phyloP scores from a whole-genome alignment of 2,797 vertebrate species.

The Apogon talboti region DNA sequence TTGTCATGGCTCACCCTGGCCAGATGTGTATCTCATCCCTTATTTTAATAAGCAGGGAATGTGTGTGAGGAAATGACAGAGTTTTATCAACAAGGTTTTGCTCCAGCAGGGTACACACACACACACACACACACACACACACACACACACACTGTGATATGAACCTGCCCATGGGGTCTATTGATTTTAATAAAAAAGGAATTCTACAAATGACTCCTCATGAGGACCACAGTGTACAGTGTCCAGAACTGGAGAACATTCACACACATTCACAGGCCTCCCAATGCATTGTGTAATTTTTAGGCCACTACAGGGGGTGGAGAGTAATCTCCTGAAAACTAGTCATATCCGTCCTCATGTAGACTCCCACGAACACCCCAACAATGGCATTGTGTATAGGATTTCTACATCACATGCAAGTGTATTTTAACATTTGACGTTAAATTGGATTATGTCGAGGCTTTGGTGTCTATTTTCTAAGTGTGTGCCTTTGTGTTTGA shows the following conservation, averaged over 20 bases:
- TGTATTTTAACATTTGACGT: constrained; percentile 25
- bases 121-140: constrained; percentile 6
- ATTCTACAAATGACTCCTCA: constrained; percentile 62
- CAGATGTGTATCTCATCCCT: constrained; percentile 37
- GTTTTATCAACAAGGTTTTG: constrained; percentile 61
- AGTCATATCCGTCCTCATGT: constrained; percentile 20
- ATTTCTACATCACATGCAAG: not conserved
- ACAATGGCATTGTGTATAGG: constrained; percentile 2
- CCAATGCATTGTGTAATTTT: constrained; percentile 44
- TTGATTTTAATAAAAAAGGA: constrained; percentile 79
- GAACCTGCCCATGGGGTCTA: constrained; percentile 68
- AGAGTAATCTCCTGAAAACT: constrained; percentile 33
- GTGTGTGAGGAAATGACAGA: constrained; percentile 67
- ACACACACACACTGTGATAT: constrained; percentile 38
- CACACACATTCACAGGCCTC: constrained; percentile 21
- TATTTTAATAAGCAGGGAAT: constrained; percentile 65
- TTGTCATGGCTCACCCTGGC: constrained; percentile 8
- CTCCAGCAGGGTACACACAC: constrained; percentile 42
- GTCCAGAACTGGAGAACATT: constrained; percentile 33
- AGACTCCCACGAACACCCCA: constrained; percentile 6
- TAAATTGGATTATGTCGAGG: constrained; percentile 22
- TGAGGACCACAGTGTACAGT: constrained; percentile 51
- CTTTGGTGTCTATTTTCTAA: constrained; percentile 20
- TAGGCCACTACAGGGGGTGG: constrained; percentile 6
- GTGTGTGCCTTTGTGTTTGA: constrained; percentile 6